Evolutionary conservation across 2,888 invertebrate species (phyloP).

Genomic region (Lepidochrysops patricia): DNA sequence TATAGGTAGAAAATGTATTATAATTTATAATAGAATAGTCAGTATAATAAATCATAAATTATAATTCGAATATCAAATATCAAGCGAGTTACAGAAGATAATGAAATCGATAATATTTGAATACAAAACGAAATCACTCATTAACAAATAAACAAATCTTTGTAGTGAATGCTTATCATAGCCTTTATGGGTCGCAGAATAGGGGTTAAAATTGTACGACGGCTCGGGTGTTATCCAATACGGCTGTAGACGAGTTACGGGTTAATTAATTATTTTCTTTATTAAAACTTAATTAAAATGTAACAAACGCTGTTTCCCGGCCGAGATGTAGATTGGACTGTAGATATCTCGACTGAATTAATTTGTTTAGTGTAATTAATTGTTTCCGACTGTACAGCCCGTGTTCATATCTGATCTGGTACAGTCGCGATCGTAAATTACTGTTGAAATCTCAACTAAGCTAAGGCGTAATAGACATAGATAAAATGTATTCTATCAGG

Average conservation of each 20-base stretch:
- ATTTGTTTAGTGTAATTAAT: slow-evolving; percentile 28
- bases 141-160: slow-evolving; percentile 3
- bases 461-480: no score
- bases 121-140: neutral
- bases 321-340: slow-evolving; percentile 25
- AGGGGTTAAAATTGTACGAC: slow-evolving; percentile 3
- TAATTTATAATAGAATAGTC: no score
- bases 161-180: neutral
- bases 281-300: slow-evolving; percentile 32
- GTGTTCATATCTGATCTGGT: slow-evolving; percentile 7
- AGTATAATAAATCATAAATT: neutral
- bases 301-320: slow-evolving; percentile 26
- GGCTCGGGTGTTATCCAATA: slow-evolving; percentile 12
- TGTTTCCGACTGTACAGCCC: slow-evolving; percentile 14
- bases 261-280: slow-evolving; percentile 34
- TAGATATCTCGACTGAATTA: slow-evolving; percentile 27
- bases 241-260: slow-evolving; percentile 24
- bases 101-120: neutral
- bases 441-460: neutral
- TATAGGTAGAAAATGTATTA: no score
- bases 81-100: neutral
- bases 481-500: no score
- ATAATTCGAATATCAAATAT: neutral
- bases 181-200: neutral
- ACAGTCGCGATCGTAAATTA: neutral